phyloP scores from a whole-genome alignment of 2,888 invertebrate genomes.

The Acheta domesticus region DNA sequence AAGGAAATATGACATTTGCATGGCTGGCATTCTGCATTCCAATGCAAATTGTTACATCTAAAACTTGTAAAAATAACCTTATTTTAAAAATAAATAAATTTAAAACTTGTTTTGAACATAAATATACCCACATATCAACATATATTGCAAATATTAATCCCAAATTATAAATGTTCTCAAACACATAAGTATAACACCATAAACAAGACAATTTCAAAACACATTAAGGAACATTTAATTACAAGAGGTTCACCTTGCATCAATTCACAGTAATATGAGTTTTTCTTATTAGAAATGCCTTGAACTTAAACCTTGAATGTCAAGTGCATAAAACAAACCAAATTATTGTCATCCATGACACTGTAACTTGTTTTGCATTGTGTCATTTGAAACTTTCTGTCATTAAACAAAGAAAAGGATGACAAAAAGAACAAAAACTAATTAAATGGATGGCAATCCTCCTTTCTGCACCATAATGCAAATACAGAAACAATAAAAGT shows the following conservation, averaged over 20 bases:
- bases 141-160: neutral
- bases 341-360: slow-evolving; percentile 33
- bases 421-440: slow-evolving; percentile 11
- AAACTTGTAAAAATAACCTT: neutral
- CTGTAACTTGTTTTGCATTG: slow-evolving; percentile 12
- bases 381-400: neutral
- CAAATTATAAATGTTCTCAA: neutral
- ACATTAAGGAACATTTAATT: slow-evolving; percentile 18
- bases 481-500: slow-evolving; percentile 26
- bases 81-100: slow-evolving; percentile 11
- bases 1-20: slow-evolving; percentile 2
- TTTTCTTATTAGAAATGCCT: neutral
- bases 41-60: neutral
- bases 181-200: neutral
- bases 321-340: slow-evolving; percentile 26
- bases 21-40: neutral
- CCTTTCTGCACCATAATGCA: slow-evolving; percentile 21
- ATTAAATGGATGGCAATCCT: slow-evolving; percentile 23
- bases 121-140: neutral
- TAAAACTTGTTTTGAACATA: neutral
- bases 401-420: slow-evolving; percentile 5
- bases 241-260: neutral
- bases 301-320: neutral
- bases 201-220: slow-evolving; percentile 5
- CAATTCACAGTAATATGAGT: neutral